A percentile compares a stretch with the other conserved stretches of the same genome.
phyloP scores from a whole-genome alignment of 1,140 invertebrate species.

The Ips nitidus region DNA sequence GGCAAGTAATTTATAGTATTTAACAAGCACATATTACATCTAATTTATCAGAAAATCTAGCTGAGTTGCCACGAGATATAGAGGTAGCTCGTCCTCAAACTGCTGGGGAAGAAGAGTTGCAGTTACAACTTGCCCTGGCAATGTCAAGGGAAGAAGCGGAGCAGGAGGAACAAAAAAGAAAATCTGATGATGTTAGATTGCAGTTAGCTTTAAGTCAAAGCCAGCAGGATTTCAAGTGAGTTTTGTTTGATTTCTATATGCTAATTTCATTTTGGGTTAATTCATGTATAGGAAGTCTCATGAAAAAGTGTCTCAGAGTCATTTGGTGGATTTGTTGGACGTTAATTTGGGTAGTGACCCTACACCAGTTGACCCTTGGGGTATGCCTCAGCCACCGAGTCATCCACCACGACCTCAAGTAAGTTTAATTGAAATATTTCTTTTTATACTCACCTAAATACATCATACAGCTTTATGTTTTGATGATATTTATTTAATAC shows the following conservation, averaged over 20 bases:
- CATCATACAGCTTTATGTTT: no score
- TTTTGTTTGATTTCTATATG: conserved; percentile 22
- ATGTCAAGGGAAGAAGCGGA: conserved; percentile 99
- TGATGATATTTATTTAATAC: no score
- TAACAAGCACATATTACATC: neutral
- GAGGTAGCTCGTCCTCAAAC: conserved; percentile 94
- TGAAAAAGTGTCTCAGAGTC: conserved; percentile 55
- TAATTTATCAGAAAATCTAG: conserved; percentile 18
- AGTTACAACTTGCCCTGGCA: conserved; percentile 95
- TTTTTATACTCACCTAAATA: no score
- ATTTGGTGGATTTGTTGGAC: conserved; percentile 80
- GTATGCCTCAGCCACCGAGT: conserved; percentile 59
- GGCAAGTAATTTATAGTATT: conserved; percentile 30
- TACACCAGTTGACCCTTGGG: conserved; percentile 70
- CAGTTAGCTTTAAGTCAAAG: conserved; percentile 93
- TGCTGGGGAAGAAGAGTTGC: conserved; percentile 96
- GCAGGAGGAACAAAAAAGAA: conserved; percentile 88
- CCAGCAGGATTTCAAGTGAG: conserved; percentile 84
- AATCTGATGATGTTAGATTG: conserved; percentile 90
- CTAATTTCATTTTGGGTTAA: neutral
- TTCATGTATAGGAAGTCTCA: conserved; percentile 23
- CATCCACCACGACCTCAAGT: conserved; percentile 53
- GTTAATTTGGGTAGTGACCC: conserved; percentile 71
- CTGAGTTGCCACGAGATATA: conserved; percentile 67
- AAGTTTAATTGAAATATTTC: conserved; percentile 21